Percentiles rank a stretch among this genome's conserved stretches.
Conservation (phyloP, 2,888 invertebrate genomes). For the Lasioglossum calceatum region DNA sequence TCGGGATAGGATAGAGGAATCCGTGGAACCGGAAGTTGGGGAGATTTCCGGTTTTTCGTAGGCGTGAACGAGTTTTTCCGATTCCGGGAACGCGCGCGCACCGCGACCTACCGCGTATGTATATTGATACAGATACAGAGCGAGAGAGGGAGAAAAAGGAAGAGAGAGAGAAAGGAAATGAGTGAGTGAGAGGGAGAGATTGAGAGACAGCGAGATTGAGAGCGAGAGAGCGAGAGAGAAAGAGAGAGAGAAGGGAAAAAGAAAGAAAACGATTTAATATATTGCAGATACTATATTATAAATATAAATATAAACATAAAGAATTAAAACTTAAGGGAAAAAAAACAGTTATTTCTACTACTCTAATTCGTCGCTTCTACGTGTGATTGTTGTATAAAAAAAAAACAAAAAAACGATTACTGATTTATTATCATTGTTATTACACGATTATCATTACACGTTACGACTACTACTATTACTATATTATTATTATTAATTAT, state of each 20-base stretch:
- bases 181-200: too few relatives aligned
- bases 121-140: constrained; percentile 71
- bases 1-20: not conserved
- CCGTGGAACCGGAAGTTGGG: not conserved
- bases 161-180: not conserved
- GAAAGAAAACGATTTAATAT: constrained; percentile 78
- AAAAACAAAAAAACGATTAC: constrained; percentile 67
- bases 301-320: constrained; percentile 70
- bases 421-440: constrained; percentile 77
- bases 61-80: not conserved
- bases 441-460: constrained; percentile 71
- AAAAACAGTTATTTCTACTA: constrained; percentile 83
- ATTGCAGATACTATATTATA: constrained; percentile 76
- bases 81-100: constrained; percentile 46
- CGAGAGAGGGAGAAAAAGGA: not conserved
- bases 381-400: constrained; percentile 84
- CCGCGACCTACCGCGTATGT: constrained; percentile 65
- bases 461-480: constrained; percentile 72
- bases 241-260: not conserved
- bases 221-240: not conserved
- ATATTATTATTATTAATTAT: constrained; percentile 53
- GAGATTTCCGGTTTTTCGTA: not conserved
- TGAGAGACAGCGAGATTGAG: not conserved
- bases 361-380: constrained; percentile 84
- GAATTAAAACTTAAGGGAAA: constrained; percentile 64